Conservation (phyloP, 2,888 invertebrate species). For the Apeira syringaria region DNA sequence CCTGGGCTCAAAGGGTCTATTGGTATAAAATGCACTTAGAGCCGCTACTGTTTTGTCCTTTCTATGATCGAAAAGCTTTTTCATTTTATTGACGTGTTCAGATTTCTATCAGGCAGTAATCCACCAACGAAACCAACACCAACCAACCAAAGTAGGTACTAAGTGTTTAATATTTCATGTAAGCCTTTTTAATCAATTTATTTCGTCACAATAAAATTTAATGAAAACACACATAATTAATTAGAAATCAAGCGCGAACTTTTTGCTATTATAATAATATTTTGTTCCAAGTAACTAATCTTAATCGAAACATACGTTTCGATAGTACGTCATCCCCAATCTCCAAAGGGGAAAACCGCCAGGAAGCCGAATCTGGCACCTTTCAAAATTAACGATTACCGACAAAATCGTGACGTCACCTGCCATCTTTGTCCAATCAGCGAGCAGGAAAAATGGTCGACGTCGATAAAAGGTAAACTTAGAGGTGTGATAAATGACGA, state of each 20-base stretch:
- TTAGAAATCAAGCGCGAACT: too few species aligned
- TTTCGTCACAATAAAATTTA: too few species aligned
- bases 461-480: conserved; percentile 47
- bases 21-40: conserved; percentile 69
- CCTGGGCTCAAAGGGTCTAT: conserved; percentile 55
- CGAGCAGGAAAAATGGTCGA: conserved; percentile 56
- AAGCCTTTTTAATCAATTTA: too few species aligned
- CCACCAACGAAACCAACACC: too few species aligned
- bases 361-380: conserved; percentile 22
- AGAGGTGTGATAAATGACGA: conserved; percentile 48
- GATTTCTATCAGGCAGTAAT: neutral
- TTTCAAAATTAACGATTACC: conserved; percentile 45
- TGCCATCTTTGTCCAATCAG: conserved; percentile 57
- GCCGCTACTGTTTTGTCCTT: conserved; percentile 53
- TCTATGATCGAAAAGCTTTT: neutral
- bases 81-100: neutral
- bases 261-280: too few species aligned
- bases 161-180: too few species aligned
- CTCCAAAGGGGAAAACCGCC: conserved; percentile 29
- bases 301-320: conserved; percentile 4
- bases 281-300: too few species aligned
- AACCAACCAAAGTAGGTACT: too few species aligned
- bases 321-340: conserved; percentile 14
- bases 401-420: conserved; percentile 48
- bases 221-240: too few species aligned